These are phyloP conservation scores for Danaus melanippus DNA, from an alignment of 1,140 invertebrate genomes.

Conservation along the genomic window DNA sequence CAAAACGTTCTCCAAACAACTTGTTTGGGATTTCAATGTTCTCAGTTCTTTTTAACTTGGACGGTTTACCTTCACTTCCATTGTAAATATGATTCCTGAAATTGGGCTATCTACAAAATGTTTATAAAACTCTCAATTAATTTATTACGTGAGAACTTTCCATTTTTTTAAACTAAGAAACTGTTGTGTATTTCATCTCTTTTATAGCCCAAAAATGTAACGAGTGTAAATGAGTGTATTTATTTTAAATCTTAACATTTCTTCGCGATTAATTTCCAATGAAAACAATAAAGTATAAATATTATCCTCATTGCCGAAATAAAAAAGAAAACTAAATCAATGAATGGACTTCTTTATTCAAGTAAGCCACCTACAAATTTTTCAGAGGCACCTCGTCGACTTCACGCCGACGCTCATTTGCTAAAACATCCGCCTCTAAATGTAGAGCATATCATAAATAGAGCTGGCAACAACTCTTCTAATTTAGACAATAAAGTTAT, in stretches of 20 bases:
- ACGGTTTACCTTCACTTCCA: constrained; percentile 25
- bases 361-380: constrained; percentile 21
- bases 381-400: constrained; percentile 32
- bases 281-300: too few relatives aligned
- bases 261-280: too few relatives aligned
- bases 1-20: constrained; percentile 45
- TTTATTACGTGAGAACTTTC: background rate
- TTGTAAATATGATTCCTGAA: constrained; percentile 14
- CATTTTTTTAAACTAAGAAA: too few relatives aligned
- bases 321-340: constrained; percentile 12
- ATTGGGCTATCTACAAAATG: constrained; percentile 5
- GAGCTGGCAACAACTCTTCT: constrained; percentile 1
- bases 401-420: constrained; percentile 43
- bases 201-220: too few relatives aligned
- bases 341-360: constrained; percentile 9
- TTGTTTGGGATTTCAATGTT: constrained; percentile 39
- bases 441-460: constrained; percentile 12
- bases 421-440: constrained; percentile 41
- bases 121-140: background rate
- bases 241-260: too few relatives aligned
- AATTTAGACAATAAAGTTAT: too few relatives aligned
- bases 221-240: too few relatives aligned
- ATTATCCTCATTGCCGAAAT: background rate
- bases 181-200: background rate
- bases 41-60: constrained; percentile 33